Evolutionary conservation across 2,113 vertebrate genomes (phyloP), one percentile per base, ranked within the genome.

Genomic region (Leuciscus idus): DNA sequence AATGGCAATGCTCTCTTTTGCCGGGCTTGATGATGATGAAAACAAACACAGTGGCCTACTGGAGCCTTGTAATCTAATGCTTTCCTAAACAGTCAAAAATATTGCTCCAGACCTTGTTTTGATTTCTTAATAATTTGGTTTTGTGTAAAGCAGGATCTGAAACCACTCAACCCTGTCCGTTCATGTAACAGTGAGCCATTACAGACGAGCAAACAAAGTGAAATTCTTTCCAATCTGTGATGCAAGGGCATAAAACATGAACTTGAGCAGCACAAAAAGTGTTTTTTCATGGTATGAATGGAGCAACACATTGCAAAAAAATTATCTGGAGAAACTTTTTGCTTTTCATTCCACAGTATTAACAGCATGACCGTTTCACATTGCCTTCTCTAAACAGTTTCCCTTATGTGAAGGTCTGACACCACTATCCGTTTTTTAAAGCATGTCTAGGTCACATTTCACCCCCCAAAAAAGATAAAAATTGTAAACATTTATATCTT

Each of bases 11-110:
- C 62, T 84, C 72, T 70, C 50, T 86, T 70, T 33, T 83, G 19
- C 19, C 21, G 21, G 0, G 73, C 39, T 19, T 75, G 88, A 90
- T 88, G 81, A 84, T 87, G 85, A 7, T 87, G 87, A 61, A 62
- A 76, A 84, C 80, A 85, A 83, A 64, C 61, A 80, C 12, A 57
- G 61, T 43, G 15, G 39, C 50, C 74, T 73, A 33, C 66, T 57
- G 68, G 64, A 78, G 48, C 33, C 57, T 83, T 83, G 43, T 23
- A 78, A 86, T 61, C 50, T 36, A 12, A 81, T 72, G 21, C 64
- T 78, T 23, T 39, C 11, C 26, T 26, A 23, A 33, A 33, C 48
- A 52, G 77, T 59, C 11, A 7, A 36, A 59, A 80, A 61, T 26
- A 15, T 43, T 70, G 43, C 39, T 43, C 12, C 19, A 80, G 64